Evolutionary conservation across 2,888 invertebrate genomes (phyloP).

Genomic region (Lumbricus terrestris): DNA sequence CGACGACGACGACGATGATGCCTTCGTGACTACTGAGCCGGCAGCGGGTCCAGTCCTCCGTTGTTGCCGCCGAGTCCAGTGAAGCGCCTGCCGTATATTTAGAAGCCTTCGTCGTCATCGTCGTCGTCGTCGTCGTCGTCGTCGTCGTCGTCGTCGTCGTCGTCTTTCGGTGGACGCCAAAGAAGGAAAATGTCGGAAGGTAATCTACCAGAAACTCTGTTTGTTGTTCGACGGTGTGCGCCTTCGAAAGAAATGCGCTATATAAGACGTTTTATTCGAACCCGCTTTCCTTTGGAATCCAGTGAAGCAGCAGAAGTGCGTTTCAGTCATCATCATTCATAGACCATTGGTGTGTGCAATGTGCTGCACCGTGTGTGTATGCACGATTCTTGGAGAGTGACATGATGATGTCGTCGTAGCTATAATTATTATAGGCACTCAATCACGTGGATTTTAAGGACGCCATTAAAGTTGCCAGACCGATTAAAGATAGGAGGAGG

Average conservation of each 20-base stretch:
- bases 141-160: neutral
- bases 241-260: neutral
- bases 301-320: neutral
- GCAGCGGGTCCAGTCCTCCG: neutral
- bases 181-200: conserved; percentile 11
- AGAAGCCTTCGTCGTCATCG: neutral
- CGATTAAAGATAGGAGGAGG: neutral
- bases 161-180: neutral
- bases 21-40: neutral
- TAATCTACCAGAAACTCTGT: conserved; percentile 7
- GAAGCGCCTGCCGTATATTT: neutral
- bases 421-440: too few relatives aligned
- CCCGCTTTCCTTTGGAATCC: neutral
- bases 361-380: too few relatives aligned
- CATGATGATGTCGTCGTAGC: neutral
- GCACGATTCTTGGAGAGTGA: neutral
- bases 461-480: neutral
- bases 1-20: neutral
- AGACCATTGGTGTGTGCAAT: neutral
- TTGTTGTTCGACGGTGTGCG: neutral
- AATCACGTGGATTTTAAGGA: neutral
- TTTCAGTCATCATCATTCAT: neutral
- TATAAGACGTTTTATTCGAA: neutral
- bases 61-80: neutral
- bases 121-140: neutral